Conservation (phyloP, 2,113 vertebrate species). For the Gnathochromis pfefferi region DNA sequence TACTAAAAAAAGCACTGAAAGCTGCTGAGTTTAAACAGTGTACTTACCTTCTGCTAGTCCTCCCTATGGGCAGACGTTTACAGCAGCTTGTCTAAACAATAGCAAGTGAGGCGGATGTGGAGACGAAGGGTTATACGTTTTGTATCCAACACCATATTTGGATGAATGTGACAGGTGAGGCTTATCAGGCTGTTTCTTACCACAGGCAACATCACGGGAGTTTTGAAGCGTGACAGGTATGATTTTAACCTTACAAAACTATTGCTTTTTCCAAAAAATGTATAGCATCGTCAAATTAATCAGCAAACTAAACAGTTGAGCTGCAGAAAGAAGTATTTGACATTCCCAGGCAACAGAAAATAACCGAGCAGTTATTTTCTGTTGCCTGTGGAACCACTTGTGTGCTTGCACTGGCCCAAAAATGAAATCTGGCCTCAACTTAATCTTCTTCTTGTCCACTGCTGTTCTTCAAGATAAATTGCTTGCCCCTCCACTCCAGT, state of each 20-base stretch:
- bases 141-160: slow-evolving; percentile 47
- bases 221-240: not conserved
- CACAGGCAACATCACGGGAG: not conserved
- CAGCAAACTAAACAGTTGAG: not conserved
- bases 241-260: not conserved
- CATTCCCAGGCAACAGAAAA: not conserved
- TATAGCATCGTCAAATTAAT: not conserved
- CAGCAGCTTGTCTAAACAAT: slow-evolving; percentile 63
- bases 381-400: not conserved
- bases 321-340: not conserved
- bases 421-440: slow-evolving; percentile 10
- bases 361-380: not conserved
- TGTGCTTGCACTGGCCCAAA: not conserved
- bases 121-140: slow-evolving; percentile 15
- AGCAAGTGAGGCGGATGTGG: slow-evolving; percentile 31
- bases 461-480: not conserved
- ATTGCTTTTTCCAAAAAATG: not conserved
- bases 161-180: slow-evolving; percentile 36
- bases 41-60: slow-evolving; percentile 16
- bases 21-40: slow-evolving; percentile 36
- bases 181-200: slow-evolving; percentile 14
- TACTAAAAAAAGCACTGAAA: not conserved
- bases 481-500: not conserved
- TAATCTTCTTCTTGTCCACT: not conserved
- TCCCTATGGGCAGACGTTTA: slow-evolving; percentile 50